Conservation (phyloP, 2,888 invertebrate species). For the Hartigia nigra region DNA sequence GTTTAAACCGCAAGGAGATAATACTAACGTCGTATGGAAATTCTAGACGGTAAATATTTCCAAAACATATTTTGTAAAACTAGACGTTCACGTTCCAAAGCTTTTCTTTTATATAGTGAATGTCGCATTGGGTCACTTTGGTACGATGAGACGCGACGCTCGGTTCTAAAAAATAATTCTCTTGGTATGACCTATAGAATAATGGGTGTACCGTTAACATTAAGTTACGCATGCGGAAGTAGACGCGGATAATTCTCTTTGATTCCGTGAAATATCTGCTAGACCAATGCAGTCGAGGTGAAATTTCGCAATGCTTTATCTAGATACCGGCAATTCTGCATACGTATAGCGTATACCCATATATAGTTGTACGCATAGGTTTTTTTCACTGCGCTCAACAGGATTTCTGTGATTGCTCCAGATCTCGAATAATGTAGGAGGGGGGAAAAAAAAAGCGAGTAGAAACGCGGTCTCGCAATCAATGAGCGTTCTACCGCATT, state of each 20-base stretch:
- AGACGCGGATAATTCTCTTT: neutral
- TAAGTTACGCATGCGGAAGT: conserved; percentile 14
- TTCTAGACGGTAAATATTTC: neutral
- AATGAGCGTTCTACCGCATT: neutral
- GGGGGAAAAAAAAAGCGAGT: too few relatives aligned
- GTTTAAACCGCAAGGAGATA: neutral
- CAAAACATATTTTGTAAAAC: neutral
- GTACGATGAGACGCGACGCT: conserved; percentile 46
- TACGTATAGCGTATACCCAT: neutral
- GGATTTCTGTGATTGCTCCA: neutral
- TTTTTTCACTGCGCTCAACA: neutral
- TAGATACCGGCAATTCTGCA: neutral
- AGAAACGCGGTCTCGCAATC: neutral
- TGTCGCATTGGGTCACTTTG: conserved; percentile 35
- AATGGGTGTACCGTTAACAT: conserved; percentile 51
- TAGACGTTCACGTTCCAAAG: neutral
- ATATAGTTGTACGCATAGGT: neutral
- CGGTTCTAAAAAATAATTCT: conserved; percentile 43
- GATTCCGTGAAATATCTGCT: neutral
- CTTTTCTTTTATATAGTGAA: neutral
- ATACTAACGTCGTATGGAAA: neutral
- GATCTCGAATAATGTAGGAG: neutral
- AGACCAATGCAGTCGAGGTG: neutral
- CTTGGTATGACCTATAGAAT: conserved; percentile 31
- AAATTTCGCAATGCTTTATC: neutral